Percentiles rank a stretch among this genome's conserved stretches.
These are phyloP conservation scores for Diadema setosum DNA, from an alignment of 35 echinoderm and acorn worm genomes.

Conservation along the genomic window DNA sequence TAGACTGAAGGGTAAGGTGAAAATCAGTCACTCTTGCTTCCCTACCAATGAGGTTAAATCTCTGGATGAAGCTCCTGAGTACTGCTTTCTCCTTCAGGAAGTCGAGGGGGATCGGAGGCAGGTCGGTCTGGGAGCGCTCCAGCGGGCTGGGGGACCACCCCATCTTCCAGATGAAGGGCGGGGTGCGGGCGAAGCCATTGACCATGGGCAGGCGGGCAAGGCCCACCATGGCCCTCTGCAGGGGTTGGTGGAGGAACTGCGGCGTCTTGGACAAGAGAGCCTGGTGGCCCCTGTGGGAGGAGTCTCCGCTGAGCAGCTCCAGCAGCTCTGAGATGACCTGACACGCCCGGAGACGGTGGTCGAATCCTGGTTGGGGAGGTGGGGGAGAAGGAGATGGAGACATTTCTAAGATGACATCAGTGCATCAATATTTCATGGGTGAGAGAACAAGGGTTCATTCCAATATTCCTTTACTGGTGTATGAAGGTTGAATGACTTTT, in stretches of 20 bases:
- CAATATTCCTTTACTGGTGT: too few species aligned
- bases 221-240: conserved; percentile 67
- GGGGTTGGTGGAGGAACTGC: conserved; percentile 75
- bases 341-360: conserved; percentile 50
- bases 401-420: too few species aligned
- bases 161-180: conserved; percentile 87
- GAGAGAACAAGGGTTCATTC: too few species aligned
- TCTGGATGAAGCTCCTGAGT: conserved; percentile 77
- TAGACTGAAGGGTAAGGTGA: too few species aligned
- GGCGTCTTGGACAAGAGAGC: conserved; percentile 42
- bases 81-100: conserved; percentile 91
- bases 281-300: background rate
- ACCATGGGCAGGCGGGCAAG: conserved; percentile 84
- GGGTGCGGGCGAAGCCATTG: conserved; percentile 85
- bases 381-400: too few species aligned
- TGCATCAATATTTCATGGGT: too few species aligned
- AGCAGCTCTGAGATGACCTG: conserved; percentile 66
- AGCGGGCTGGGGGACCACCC: conserved; percentile 74
- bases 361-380: conserved; percentile 61
- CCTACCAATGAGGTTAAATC: conserved; percentile 84
- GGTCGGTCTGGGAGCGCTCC: conserved; percentile 39
- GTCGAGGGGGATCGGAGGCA: conserved; percentile 84
- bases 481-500: too few species aligned
- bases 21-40: too few species aligned
- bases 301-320: conserved; percentile 31